Conservation (phyloP, 1,140 invertebrate genomes). For the Pogonomyrmex californicus region DNA sequence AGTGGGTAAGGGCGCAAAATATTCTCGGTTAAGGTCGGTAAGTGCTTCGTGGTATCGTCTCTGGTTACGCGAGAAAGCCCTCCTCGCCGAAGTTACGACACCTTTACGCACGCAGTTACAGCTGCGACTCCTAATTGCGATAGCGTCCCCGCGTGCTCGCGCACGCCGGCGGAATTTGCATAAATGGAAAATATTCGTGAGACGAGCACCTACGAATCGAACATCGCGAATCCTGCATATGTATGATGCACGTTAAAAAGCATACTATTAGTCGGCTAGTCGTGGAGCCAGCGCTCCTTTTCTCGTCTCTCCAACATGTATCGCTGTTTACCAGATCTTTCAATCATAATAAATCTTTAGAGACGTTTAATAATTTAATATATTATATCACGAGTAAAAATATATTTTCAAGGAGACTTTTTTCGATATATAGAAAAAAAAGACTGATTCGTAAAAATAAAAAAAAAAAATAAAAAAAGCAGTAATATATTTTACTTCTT, state of each 20-base stretch:
- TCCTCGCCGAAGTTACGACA: conserved; percentile 76
- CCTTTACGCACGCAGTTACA: conserved; percentile 77
- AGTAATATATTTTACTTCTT: background rate
- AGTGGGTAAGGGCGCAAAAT: conserved; percentile 55
- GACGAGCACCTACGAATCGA: conserved; percentile 49
- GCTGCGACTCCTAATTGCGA: conserved; percentile 82
- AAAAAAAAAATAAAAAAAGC: no score
- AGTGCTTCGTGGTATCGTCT: conserved; percentile 67
- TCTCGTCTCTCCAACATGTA: background rate
- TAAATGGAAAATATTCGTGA: conserved; percentile 80
- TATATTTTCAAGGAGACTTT: no score
- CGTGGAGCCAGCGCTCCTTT: background rate
- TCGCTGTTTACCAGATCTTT: conserved; percentile 24
- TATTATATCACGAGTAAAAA: no score
- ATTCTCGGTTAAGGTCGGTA: conserved; percentile 61
- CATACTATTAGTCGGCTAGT: conserved; percentile 15
- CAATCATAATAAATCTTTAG: background rate
- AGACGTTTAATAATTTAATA: conserved; percentile 19
- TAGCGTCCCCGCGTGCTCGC: conserved; percentile 74
- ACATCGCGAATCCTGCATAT: conserved; percentile 38
- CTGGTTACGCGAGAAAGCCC: conserved; percentile 57
- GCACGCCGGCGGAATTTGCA: conserved; percentile 79
- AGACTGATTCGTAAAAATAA: no score
- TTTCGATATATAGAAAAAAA: no score
- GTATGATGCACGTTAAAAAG: conserved; percentile 68